phyloP scores from a whole-genome alignment of 2,888 invertebrate species.

The Leptura quadrifasciata region DNA sequence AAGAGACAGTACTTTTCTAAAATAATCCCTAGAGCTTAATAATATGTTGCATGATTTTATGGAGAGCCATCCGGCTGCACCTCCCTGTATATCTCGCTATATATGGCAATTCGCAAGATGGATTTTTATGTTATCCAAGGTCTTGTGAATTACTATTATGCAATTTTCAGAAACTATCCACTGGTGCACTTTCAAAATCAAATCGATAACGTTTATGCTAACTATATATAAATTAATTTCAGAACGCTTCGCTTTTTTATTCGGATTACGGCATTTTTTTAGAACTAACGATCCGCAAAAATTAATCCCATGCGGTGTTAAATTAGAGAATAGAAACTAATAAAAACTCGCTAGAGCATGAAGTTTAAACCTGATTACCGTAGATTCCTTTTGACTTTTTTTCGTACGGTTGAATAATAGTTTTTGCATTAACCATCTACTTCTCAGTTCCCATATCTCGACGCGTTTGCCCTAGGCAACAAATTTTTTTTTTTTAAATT shows the following conservation, averaged over 20 bases:
- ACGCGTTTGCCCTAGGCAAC: not conserved
- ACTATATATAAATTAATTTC: constrained; percentile 16
- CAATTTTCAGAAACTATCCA: not conserved
- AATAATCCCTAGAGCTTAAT: too few relatives aligned
- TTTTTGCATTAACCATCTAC: constrained; percentile 5
- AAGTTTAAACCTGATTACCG: constrained; percentile 11
- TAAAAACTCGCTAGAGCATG: not conserved
- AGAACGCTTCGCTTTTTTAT: not conserved
- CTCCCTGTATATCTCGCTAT: too few relatives aligned
- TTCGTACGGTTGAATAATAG: not conserved
- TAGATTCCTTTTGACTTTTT: too few relatives aligned
- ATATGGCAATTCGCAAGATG: too few relatives aligned
- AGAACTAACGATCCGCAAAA: constrained; percentile 14
- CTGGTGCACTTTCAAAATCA: not conserved
- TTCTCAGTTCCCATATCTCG: not conserved
- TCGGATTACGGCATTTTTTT: constrained; percentile 10
- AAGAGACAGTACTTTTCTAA: too few relatives aligned
- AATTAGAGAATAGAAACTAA: constrained; percentile 1
- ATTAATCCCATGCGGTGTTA: constrained; percentile 5
- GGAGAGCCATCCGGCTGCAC: too few relatives aligned
- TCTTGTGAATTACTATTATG: too few relatives aligned
- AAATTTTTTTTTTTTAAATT: too few relatives aligned
- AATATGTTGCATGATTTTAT: too few relatives aligned
- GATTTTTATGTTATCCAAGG: too few relatives aligned
- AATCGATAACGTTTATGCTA: not conserved